A percentile compares a stretch with the other conserved stretches of the same genome.
Conservation (phyloP, 1,140 invertebrate species). For the Leptinotarsa defecta region DNA sequence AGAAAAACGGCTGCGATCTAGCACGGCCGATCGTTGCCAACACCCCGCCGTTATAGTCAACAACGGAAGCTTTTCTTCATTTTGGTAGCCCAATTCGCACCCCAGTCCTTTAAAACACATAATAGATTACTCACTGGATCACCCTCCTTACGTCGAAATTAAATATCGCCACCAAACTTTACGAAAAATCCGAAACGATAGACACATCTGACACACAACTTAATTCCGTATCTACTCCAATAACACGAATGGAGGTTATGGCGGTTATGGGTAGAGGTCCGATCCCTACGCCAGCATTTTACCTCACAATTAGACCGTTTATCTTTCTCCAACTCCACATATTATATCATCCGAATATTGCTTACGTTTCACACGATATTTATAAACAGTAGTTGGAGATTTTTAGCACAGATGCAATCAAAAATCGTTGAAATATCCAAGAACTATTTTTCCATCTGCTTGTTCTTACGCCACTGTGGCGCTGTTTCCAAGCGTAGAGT, state of each 20-base stretch:
- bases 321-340: constrained; percentile 8
- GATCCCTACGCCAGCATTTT: constrained; percentile 58
- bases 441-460: constrained; percentile 52
- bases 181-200: constrained; percentile 63
- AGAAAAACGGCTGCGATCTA: constrained; percentile 58
- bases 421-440: constrained; percentile 21
- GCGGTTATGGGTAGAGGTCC: constrained; percentile 70
- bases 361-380: constrained; percentile 25
- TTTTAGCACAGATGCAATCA: constrained; percentile 23
- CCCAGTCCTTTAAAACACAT: constrained; percentile 57
- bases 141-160: constrained; percentile 53
- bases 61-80: constrained; percentile 58
- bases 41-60: constrained; percentile 57
- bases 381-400: constrained; percentile 17
- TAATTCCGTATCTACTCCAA: constrained; percentile 69
- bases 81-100: constrained; percentile 51
- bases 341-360: constrained; percentile 4
- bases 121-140: constrained; percentile 61
- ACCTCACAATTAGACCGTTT: constrained; percentile 33
- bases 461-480: constrained; percentile 47
- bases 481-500: constrained; percentile 43
- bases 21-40: constrained; percentile 59
- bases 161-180: constrained; percentile 55
- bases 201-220: constrained; percentile 67
- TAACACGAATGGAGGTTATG: constrained; percentile 71